Base-by-base conservation (phyloP, 2,888 invertebrate species). In the Sympetrum striolatum region DNA sequence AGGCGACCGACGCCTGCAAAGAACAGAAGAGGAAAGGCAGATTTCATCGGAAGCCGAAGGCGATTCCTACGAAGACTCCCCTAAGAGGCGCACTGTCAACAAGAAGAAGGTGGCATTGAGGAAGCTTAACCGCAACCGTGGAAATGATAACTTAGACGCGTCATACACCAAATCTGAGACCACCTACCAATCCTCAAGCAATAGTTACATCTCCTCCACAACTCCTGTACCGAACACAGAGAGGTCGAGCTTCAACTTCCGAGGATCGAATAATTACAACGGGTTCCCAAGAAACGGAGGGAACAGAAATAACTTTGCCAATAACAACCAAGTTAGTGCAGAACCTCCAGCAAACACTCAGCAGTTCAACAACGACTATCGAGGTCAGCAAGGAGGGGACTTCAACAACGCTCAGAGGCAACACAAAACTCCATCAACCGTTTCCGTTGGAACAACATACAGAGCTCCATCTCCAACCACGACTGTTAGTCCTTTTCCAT, bases 1-100 rank as follows among this genome's bases (percentile, higher is more conserved):
- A 93, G 94, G 97, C 94, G 95, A 95, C 91, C 93, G 93, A 4
- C 92, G 94, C 80, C 92, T 92, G 12, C 91, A 91, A 48, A 92
- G 25, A 31, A 73, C 73, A 3, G 73, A 92, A 64, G 60, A 81
- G 22, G 92, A 92, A 90, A 92, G 92, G 81, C 90, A 92, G n/a
- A 8, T n/a, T 4, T 53, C 53, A 1, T 22, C 60, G 0, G 86
- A 86, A 31, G 18, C 58, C 18, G 82, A 82, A 53, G 60, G 37
- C 18, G 60, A 86, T 6, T 60, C 60, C 8, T 86, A 86, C 14
- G 86, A 86, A 0, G 86, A 86, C 37, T 8, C 39, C 0, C 60
- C 86, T 3, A 86, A 86, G 86, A 86, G 86, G 15, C 60, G 86
- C 15, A 35, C 12, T 5, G 31, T 12, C 31, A 31, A n/a, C 58